These are phyloP conservation scores for Drosophila persimilis DNA, from an alignment of 1,140 invertebrate species.

Conservation along the genomic window DNA sequence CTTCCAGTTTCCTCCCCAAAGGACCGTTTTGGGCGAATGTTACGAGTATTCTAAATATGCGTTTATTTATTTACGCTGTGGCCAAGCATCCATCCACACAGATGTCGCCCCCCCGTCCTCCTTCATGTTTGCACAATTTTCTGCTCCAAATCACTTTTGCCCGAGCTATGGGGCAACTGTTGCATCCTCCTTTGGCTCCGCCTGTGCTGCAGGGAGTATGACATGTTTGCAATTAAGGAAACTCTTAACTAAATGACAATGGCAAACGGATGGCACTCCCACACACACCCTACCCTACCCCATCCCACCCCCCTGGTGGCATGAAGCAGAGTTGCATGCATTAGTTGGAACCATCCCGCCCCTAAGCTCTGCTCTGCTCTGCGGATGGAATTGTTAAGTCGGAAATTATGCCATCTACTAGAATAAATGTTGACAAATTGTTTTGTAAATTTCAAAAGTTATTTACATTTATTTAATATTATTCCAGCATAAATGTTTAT, in stretches of 20 bases:
- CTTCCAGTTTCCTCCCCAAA: not conserved
- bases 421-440: conserved; percentile 61
- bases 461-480: conserved; percentile 39
- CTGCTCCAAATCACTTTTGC: conserved; percentile 58
- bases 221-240: conserved; percentile 64
- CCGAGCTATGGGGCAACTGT: conserved; percentile 36
- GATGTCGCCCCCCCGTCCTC: conserved; percentile 12
- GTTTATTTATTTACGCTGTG: conserved; percentile 64
- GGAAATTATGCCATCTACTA: conserved; percentile 55
- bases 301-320: not conserved
- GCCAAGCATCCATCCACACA: conserved; percentile 46
- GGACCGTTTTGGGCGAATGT: conserved; percentile 50
- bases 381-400: conserved; percentile 50
- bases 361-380: conserved; percentile 12
- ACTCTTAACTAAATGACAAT: conserved; percentile 65
- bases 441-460: conserved; percentile 30
- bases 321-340: not conserved
- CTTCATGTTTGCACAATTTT: conserved; percentile 55
- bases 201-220: conserved; percentile 13
- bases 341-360: conserved; percentile 3
- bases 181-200: conserved; percentile 40
- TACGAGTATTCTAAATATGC: conserved; percentile 60
- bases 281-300: conserved; percentile 19
- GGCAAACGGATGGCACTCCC: conserved; percentile 46
- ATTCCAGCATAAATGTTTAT: conserved; percentile 18